phyloP scores from a whole-genome alignment of 1,140 invertebrate genomes.

The Antheraea pernyi region DNA sequence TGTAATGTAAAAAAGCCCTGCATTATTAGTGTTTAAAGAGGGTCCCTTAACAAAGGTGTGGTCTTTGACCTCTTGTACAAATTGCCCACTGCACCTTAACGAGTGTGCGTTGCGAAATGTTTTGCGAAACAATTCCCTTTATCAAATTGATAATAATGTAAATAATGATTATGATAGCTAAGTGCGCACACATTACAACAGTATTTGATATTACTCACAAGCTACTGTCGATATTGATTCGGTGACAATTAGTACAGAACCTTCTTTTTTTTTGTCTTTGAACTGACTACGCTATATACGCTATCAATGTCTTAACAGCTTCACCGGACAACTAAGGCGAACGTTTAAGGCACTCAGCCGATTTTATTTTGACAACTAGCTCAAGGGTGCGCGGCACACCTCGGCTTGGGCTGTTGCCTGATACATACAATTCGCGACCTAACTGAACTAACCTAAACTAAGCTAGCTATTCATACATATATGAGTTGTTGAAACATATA shows the following conservation, averaged over 20 bases:
- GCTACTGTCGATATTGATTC: neutral
- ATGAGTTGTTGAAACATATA: no score
- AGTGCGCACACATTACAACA: neutral
- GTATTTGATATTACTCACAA: neutral
- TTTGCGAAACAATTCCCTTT: conserved; percentile 7
- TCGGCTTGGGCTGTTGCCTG: no score
- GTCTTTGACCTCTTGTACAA: conserved; percentile 51
- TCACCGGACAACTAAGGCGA: no score
- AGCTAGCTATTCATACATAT: no score
- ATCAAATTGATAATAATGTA: neutral
- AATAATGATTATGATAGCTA: neutral
- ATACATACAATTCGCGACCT: no score
- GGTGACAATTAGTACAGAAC: neutral
- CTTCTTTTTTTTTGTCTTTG: no score
- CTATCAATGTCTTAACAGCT: no score
- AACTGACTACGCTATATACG: no score
- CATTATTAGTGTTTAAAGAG: conserved; percentile 17
- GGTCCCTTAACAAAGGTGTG: conserved; percentile 32
- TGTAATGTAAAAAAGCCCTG: neutral
- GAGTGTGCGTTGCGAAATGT: conserved; percentile 30
- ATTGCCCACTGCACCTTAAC: conserved; percentile 30
- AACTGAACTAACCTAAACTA: no score
- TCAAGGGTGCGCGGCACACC: no score
- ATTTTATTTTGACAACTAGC: no score
- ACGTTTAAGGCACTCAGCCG: no score